Evolutionary conservation across 2,113 vertebrate species (phyloP), one percentile per base, ranked within the genome.

Genomic region (Muscicapa adusta): DNA sequence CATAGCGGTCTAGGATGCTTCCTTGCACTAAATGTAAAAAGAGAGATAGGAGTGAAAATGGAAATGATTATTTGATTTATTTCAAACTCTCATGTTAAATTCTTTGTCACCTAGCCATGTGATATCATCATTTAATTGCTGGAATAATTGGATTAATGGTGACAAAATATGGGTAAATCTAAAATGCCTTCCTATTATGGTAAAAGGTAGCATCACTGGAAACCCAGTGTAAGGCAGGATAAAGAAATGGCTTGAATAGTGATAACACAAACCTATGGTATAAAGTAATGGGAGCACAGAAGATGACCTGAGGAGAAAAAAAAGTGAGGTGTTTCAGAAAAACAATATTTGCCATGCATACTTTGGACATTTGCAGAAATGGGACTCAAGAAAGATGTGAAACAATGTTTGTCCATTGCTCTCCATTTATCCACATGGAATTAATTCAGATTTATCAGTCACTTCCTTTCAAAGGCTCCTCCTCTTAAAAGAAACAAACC

Each of bases 1-100:
- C 96, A 58, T 96, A 96, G 51, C 2, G 24, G 26, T 96, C 96
- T 48, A 96, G 43, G 77, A 92, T 4, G 15, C 22, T 58, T 74
- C 92, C 96, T 86, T 83, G 88, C 10, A 43, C 96, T 96, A 25
- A 58, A 89, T 85, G 10, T 12, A 48, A 76, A 83, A 87, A 81
- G 31, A 71, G 9, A 91, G 38, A 51, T 74, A 75, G n/a, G 45
- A 53, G 10, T 76, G 43, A 95, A 84, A 82, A 78, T 22, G 20
- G 36, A 12, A 79, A 73, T n/a, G 23, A 10, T 6, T 3, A 38
- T 31, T 36, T 2, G 2, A 56, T 67, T 66, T 70, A 77, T 90
- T 83, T 71, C 8, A 50, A 83, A 54, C 2, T n/a, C 12, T 29
- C 18, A 12, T 15, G 13, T 51, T 68, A 54, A 83, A 54, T 62